Percentiles rank a stretch among this genome's conserved stretches.
phyloP scores from a whole-genome alignment of 2,797 vertebrate species.

The Myotis daubentonii region DNA sequence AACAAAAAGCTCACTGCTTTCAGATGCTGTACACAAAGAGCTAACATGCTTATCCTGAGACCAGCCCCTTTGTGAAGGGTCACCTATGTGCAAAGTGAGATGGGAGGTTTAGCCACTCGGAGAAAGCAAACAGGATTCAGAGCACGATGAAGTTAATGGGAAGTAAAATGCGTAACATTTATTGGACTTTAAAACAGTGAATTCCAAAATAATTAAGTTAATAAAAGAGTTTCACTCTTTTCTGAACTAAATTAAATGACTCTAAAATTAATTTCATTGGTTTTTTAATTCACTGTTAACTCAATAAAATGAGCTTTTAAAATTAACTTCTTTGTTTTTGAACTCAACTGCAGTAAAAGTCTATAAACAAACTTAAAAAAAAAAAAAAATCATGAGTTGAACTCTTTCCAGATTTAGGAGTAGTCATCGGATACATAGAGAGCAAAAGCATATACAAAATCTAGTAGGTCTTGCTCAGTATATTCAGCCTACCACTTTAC shows the following conservation, averaged over 20 bases:
- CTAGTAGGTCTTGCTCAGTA: neutral
- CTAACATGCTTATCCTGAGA: neutral
- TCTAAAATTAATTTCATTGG: slow-evolving; percentile 82
- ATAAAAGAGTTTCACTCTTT: slow-evolving; percentile 78
- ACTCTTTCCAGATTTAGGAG: slow-evolving; percentile 49
- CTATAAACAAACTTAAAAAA: slow-evolving; percentile 53
- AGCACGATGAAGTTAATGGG: slow-evolving; percentile 77
- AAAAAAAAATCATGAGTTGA: slow-evolving; percentile 10
- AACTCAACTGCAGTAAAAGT: slow-evolving; percentile 62
- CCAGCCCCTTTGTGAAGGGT: neutral
- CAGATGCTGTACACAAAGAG: neutral
- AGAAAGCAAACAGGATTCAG: slow-evolving; percentile 60
- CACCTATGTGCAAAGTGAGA: neutral
- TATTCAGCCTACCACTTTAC: neutral
- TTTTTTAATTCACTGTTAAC: slow-evolving; percentile 81
- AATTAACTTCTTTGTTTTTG: slow-evolving; percentile 80
- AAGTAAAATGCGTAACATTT: slow-evolving; percentile 79
- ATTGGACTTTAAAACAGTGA: slow-evolving; percentile 80
- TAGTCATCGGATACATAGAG: neutral
- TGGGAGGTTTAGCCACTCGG: slow-evolving; percentile 6
- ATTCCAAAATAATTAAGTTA: slow-evolving; percentile 81
- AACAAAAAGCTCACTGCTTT: neutral
- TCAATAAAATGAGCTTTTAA: slow-evolving; percentile 79
- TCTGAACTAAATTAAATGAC: slow-evolving; percentile 79
- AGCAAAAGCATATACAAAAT: neutral